A percentile compares a stretch with the other conserved stretches of the same genome.
These are phyloP conservation scores for Hirtodrosophila duncani DNA, from an alignment of 2,888 invertebrate species.

Conservation along the genomic window DNA sequence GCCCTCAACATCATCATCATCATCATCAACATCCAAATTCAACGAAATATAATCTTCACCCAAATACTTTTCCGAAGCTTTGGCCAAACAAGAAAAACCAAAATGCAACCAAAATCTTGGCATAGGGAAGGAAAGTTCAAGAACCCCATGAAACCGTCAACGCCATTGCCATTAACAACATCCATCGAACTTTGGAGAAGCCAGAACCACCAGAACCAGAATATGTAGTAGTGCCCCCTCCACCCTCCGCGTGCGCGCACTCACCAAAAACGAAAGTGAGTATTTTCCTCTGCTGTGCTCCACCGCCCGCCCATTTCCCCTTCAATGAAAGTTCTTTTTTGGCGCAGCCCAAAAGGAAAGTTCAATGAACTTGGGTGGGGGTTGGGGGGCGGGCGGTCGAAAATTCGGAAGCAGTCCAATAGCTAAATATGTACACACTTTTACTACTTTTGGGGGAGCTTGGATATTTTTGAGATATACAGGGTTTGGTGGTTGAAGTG, in stretches of 20 bases:
- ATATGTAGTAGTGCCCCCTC: no score
- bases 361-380: conserved; percentile 60
- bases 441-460: conserved; percentile 15
- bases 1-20: no score
- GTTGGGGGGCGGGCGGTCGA: no score
- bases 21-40: no score
- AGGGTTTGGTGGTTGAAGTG: conserved; percentile 34
- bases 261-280: conserved; percentile 52
- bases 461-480: conserved; percentile 8
- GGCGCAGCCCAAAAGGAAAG: conserved; percentile 51
- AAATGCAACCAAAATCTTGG: conserved; percentile 38
- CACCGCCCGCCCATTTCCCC: conserved; percentile 13
- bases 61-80: conserved; percentile 18
- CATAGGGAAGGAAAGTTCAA: conserved; percentile 57
- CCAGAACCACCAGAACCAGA: no score
- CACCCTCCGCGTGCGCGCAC: not conserved
- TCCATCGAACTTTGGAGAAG: conserved; percentile 15
- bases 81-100: conserved; percentile 37
- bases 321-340: conserved; percentile 31
- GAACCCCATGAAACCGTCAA: conserved; percentile 67
- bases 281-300: conserved; percentile 14
- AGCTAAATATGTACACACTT: conserved; percentile 10
- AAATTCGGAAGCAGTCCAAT: conserved; percentile 39
- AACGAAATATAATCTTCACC: conserved; percentile 35
- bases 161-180: conserved; percentile 25